Evolutionary conservation across 2,113 vertebrate genomes (phyloP).

Genomic region (Muntiacus reevesi): DNA sequence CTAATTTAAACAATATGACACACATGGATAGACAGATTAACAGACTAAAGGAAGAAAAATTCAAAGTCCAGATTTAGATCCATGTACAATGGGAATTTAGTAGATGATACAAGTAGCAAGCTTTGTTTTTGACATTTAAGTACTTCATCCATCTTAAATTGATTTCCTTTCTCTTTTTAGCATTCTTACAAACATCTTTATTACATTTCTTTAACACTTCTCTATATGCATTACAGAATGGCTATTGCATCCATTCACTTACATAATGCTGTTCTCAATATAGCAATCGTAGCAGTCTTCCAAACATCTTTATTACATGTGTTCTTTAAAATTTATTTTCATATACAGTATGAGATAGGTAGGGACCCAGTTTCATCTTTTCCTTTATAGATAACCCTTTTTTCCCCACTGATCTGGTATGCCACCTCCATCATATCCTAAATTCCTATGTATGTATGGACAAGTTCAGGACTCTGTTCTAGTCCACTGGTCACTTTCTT

Average conservation of each 20-base stretch:
- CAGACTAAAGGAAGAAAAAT: slow-evolving; percentile 13
- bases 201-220: background rate
- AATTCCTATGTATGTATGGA: background rate
- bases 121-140: slow-evolving; percentile 27
- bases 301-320: background rate
- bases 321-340: slow-evolving; percentile 26
- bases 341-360: background rate
- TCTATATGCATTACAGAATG: background rate
- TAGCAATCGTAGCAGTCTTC: background rate
- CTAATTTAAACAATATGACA: slow-evolving; percentile 24
- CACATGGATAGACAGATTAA: background rate
- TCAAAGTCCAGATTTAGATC: background rate
- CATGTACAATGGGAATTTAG: background rate
- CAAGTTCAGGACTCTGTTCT: background rate
- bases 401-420: background rate
- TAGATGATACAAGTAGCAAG: background rate
- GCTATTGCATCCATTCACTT: background rate
- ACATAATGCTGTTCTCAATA: background rate
- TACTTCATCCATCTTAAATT: background rate
- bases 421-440: background rate
- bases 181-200: background rate
- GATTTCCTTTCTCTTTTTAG: background rate
- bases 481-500: background rate
- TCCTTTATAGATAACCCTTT: background rate
- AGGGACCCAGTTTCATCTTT: slow-evolving; percentile 18